phyloP scores from a whole-genome alignment of 2,797 vertebrate genomes.

The Adrianichthys oophorus region DNA sequence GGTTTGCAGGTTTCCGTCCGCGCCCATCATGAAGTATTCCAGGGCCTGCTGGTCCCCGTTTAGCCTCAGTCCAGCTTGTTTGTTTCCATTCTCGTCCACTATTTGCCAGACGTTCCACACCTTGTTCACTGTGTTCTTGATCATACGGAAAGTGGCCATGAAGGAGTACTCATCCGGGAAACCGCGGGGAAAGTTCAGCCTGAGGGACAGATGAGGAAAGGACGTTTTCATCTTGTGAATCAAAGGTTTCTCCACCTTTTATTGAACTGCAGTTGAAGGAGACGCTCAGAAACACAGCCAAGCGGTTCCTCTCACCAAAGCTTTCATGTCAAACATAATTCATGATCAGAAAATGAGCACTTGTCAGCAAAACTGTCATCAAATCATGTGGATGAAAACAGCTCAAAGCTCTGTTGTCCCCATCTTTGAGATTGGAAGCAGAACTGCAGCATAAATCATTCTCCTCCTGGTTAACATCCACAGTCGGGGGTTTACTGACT shows the following conservation, averaged over 20 bases:
- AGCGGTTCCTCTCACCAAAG: slow-evolving; percentile 7
- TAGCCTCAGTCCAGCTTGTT: slow-evolving; percentile 80
- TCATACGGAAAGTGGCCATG: slow-evolving; percentile 85
- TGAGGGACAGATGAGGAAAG: slow-evolving; percentile 20
- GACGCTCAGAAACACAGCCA: neutral
- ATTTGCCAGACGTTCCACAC: slow-evolving; percentile 86
- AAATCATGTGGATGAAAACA: slow-evolving; percentile 32
- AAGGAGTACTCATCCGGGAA: slow-evolving; percentile 84
- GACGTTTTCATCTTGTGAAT: neutral
- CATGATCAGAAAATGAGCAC: slow-evolving; percentile 17
- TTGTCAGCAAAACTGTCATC: slow-evolving; percentile 8
- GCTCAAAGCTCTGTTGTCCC: slow-evolving; percentile 17
- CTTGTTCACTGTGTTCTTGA: slow-evolving; percentile 81
- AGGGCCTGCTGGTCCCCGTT: slow-evolving; percentile 82
- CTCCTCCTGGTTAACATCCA: slow-evolving; percentile 28
- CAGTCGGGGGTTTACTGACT: slow-evolving; percentile 26
- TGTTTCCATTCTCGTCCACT: slow-evolving; percentile 77
- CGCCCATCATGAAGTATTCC: slow-evolving; percentile 82
- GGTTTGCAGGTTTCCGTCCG: slow-evolving; percentile 79
- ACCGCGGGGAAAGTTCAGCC: slow-evolving; percentile 81
- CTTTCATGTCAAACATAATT: slow-evolving; percentile 19
- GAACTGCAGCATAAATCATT: slow-evolving; percentile 41
- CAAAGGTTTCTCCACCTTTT: neutral
- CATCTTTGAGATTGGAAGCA: slow-evolving; percentile 20
- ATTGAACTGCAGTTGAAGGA: neutral